phyloP scores from a whole-genome alignment of 2,113 vertebrate species.

The Poicephalus meyeri region DNA sequence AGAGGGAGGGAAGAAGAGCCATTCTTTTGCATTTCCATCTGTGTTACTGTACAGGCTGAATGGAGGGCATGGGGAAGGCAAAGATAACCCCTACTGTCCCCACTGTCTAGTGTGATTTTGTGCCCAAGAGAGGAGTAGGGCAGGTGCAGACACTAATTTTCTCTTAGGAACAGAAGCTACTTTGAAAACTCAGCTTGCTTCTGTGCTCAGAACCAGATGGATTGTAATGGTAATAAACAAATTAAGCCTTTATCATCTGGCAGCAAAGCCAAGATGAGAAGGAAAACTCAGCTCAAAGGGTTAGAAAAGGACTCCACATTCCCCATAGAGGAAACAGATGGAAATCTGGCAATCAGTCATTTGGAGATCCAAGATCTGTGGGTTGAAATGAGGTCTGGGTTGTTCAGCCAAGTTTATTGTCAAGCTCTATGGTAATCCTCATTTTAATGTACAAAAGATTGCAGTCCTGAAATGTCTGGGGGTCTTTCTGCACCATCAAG shows the following conservation, averaged over 20 bases:
- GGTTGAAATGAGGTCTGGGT: slow-evolving; percentile 33
- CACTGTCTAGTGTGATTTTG: not conserved
- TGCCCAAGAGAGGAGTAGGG: not conserved
- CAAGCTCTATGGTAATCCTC: not conserved
- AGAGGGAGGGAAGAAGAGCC: not conserved
- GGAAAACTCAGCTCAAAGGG: slow-evolving; percentile 46
- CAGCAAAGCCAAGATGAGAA: slow-evolving; percentile 44
- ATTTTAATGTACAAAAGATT: not conserved
- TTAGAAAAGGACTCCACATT: slow-evolving; percentile 33
- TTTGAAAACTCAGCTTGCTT: slow-evolving; percentile 23
- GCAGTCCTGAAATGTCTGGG: not conserved
- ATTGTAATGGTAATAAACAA: slow-evolving; percentile 41
- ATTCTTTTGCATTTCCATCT: not conserved
- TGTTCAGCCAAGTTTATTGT: slow-evolving; percentile 9
- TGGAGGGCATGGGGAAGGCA: not conserved
- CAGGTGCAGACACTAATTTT: not conserved
- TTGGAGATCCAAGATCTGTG: slow-evolving; percentile 10
- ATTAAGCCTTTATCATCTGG: slow-evolving; percentile 64
- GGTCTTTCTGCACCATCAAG: not conserved
- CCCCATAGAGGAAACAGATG: slow-evolving; percentile 45
- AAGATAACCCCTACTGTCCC: not conserved
- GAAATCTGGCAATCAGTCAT: slow-evolving; percentile 25
- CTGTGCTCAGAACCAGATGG: slow-evolving; percentile 50
- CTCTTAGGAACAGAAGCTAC: slow-evolving; percentile 23
- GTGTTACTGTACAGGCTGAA: not conserved